Conservation (phyloP, 1,140 invertebrate genomes). For the Eciton burchellii region DNA sequence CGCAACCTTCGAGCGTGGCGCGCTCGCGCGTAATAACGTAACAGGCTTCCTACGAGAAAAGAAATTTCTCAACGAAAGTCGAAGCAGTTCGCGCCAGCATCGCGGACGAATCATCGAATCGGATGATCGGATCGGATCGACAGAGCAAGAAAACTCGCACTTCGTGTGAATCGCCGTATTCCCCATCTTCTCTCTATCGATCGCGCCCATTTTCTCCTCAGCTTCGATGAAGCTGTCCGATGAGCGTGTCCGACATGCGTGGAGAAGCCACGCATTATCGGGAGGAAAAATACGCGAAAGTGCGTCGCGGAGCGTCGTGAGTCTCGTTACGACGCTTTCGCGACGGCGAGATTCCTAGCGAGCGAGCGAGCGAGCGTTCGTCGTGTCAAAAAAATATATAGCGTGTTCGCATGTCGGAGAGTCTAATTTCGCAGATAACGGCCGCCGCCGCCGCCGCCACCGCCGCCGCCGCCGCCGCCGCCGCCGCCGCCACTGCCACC, state of each 20-base stretch:
- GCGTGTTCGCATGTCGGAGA: slow-evolving; percentile 79
- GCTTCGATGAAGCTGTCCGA: no score
- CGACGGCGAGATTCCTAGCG: slow-evolving; percentile 19
- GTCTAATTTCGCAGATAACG: slow-evolving; percentile 85
- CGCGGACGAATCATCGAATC: no score
- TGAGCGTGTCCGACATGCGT: background rate
- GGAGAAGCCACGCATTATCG: background rate
- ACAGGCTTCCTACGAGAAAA: background rate
- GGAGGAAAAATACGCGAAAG: slow-evolving; percentile 2
- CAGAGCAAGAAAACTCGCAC: no score
- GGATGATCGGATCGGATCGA: no score
- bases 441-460: no score
- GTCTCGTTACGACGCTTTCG: slow-evolving; percentile 4
- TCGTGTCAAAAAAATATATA: slow-evolving; percentile 73
- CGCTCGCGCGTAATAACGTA: slow-evolving; percentile 12
- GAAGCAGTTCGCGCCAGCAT: no score
- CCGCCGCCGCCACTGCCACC: no score
- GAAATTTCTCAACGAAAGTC: background rate
- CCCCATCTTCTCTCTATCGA: no score
- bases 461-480: no score
- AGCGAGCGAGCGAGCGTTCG: slow-evolving; percentile 55
- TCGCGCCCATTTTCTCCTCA: no score
- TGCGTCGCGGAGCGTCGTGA: background rate
- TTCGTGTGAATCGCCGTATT: no score
- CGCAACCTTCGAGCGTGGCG: background rate